Percentiles rank a stretch among this genome's conserved stretches.
Evolutionary conservation across 2,797 vertebrate genomes (phyloP).

Genomic region (Acipenser ruthenus): DNA sequence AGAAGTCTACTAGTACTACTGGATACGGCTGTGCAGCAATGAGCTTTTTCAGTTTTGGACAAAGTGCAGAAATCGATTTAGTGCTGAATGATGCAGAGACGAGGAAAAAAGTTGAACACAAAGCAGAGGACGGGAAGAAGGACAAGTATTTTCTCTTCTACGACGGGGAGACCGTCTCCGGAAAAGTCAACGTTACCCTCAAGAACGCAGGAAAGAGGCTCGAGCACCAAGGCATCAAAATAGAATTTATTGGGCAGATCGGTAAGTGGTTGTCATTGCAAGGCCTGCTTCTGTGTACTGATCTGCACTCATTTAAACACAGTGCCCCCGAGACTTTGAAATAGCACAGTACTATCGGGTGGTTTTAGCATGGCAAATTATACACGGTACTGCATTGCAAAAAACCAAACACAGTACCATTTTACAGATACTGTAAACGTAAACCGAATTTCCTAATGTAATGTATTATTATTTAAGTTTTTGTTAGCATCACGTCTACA

Average conservation of each 20-base stretch:
- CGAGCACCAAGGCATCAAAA: slow-evolving; percentile 95
- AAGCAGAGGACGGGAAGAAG: slow-evolving; percentile 89
- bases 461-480: no score
- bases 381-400: no score
- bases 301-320: no score
- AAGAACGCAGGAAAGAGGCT: slow-evolving; percentile 89
- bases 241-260: slow-evolving; percentile 95
- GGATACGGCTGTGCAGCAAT: slow-evolving; percentile 45
- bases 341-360: no score
- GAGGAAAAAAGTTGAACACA: slow-evolving; percentile 85
- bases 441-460: no score
- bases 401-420: no score
- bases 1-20: background rate
- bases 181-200: slow-evolving; percentile 83
- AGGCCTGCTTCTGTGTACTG: no score
- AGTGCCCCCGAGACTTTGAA: no score
- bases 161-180: slow-evolving; percentile 90
- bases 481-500: no score
- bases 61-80: slow-evolving; percentile 87
- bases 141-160: slow-evolving; percentile 94
- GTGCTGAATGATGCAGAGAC: slow-evolving; percentile 82
- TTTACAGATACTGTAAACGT: no score
- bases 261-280: slow-evolving; percentile 55
- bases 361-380: no score
- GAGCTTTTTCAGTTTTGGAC: slow-evolving; percentile 93